Evolutionary conservation across 2,113 vertebrate genomes (phyloP).

Genomic region (Corythaixoides concolor): DNA sequence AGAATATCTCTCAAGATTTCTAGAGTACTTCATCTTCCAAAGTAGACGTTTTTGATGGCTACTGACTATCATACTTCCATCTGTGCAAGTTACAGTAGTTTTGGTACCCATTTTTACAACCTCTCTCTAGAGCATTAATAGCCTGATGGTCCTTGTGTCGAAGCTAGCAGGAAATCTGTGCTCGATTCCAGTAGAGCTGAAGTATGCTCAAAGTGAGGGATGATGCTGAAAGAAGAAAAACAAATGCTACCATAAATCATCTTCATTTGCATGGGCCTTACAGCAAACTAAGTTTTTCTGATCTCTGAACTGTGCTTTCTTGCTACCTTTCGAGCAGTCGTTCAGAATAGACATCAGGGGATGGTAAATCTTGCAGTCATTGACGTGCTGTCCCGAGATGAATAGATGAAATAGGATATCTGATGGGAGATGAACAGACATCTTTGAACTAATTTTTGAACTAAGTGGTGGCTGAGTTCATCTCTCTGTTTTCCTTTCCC

Average conservation of each 20-base stretch:
- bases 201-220: not conserved
- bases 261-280: not conserved
- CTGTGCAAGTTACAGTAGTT: not conserved
- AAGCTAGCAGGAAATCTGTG: not conserved
- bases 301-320: not conserved
- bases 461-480: not conserved
- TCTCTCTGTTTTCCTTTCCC: not conserved
- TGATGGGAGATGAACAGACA: not conserved
- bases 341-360: not conserved
- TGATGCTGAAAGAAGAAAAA: not conserved
- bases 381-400: not conserved
- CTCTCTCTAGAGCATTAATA: not conserved
- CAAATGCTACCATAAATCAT: not conserved
- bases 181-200: not conserved
- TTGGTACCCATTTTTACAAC: not conserved
- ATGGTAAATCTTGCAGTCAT: not conserved
- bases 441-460: not conserved
- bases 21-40: not conserved
- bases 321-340: not conserved
- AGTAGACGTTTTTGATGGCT: not conserved
- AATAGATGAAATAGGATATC: not conserved
- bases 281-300: not conserved
- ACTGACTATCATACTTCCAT: not conserved
- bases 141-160: not conserved
- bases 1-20: not conserved